Evolutionary conservation across 1,140 invertebrate genomes (phyloP).

Genomic region (Drosophila triauraria): DNA sequence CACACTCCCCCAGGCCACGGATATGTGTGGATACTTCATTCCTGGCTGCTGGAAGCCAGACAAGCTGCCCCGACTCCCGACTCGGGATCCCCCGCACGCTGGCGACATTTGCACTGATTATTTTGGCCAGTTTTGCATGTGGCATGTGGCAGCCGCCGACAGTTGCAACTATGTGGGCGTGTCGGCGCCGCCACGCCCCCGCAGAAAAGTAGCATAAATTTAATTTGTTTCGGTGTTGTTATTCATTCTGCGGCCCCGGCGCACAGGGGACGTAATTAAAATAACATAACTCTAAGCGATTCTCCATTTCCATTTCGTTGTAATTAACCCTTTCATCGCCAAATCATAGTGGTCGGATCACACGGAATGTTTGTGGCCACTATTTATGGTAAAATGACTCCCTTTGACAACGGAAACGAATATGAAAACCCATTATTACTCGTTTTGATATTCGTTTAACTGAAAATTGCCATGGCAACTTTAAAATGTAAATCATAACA

Average conservation of each 20-base stretch:
- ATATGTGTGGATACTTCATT: slow-evolving; percentile 14
- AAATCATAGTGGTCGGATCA: slow-evolving; percentile 1
- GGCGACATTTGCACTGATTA: slow-evolving; percentile 43
- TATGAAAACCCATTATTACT: background rate
- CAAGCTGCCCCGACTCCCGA: background rate
- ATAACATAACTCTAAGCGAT: slow-evolving; percentile 26
- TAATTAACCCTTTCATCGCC: slow-evolving; percentile 27
- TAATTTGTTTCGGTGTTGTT: slow-evolving; percentile 34
- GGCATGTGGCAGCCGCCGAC: slow-evolving; percentile 30
- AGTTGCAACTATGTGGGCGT: slow-evolving; percentile 37
- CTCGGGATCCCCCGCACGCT: background rate
- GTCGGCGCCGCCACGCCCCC: slow-evolving; percentile 19
- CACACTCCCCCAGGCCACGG: background rate
- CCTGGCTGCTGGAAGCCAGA: slow-evolving; percentile 26
- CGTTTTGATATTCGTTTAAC: background rate
- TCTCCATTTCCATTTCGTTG: slow-evolving; percentile 13
- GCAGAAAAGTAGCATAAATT: slow-evolving; percentile 42
- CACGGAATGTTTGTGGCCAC: background rate
- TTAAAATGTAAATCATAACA: background rate
- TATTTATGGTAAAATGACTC: background rate
- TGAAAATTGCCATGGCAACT: background rate
- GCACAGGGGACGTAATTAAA: slow-evolving; percentile 26
- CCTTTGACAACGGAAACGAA: background rate
- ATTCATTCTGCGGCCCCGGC: slow-evolving; percentile 1
- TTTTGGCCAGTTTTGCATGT: slow-evolving; percentile 45